These are phyloP conservation scores for Corythornis vintsioides DNA, from an alignment of 2,113 vertebrate genomes.

Conservation along the genomic window DNA sequence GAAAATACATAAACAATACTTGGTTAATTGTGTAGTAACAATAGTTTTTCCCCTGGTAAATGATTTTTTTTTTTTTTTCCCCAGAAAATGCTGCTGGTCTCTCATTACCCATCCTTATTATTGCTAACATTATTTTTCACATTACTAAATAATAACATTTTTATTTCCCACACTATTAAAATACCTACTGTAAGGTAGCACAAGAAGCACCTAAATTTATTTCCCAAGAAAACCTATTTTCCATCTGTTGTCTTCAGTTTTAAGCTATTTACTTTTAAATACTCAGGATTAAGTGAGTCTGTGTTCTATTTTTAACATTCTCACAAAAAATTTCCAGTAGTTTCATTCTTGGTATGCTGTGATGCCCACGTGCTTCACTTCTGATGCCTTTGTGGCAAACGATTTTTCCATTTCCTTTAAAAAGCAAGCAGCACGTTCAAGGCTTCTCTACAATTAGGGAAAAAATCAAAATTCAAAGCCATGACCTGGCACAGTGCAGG, in stretches of 20 bases:
- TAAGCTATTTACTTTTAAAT: background rate
- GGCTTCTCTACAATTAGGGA: background rate
- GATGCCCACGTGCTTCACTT: background rate
- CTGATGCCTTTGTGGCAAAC: background rate
- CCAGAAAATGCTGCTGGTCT: background rate
- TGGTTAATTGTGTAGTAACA: background rate
- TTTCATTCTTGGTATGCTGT: background rate
- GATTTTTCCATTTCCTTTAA: constrained; percentile 40
- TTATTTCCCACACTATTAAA: background rate
- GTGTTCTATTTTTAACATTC: constrained; percentile 1
- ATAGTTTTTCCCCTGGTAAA: background rate
- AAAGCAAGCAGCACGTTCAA: background rate
- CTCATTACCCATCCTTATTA: background rate
- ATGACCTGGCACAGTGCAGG: background rate
- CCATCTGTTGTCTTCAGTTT: background rate
- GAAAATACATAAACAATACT: background rate
- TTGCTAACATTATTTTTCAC: background rate
- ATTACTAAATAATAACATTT: background rate
- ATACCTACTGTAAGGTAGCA: background rate
- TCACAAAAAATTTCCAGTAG: background rate
- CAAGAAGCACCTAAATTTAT: background rate
- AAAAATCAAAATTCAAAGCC: background rate
- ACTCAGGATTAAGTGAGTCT: background rate
- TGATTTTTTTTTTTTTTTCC: no score
- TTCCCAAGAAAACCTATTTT: background rate